Percentiles rank a stretch among this genome's conserved stretches.
These are phyloP conservation scores for Poeciliopsis prolifica DNA, from an alignment of 2,113 vertebrate genomes.

Conservation along the genomic window DNA sequence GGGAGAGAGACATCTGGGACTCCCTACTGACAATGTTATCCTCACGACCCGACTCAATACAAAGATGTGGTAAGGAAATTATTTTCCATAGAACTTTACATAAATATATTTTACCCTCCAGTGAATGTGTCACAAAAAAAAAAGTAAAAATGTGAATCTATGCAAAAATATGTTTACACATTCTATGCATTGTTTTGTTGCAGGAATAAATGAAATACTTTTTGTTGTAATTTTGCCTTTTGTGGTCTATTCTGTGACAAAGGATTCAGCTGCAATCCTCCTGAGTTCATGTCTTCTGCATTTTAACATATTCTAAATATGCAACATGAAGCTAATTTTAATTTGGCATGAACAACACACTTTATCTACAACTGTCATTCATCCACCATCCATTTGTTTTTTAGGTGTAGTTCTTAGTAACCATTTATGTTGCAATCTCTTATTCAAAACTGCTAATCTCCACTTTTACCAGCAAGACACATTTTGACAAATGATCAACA, in stretches of 20 bases:
- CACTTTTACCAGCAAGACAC: background rate
- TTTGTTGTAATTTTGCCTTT: background rate
- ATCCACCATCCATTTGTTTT: constrained; percentile 5
- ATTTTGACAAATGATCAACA: background rate
- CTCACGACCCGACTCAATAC: background rate
- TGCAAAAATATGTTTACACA: background rate
- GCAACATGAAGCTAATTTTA: background rate
- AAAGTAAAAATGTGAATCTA: background rate
- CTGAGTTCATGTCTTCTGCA: background rate
- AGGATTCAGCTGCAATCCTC: constrained; percentile 1
- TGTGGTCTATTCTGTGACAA: constrained; percentile 18
- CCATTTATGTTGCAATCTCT: background rate
- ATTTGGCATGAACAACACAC: constrained; percentile 13
- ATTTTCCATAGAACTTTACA: background rate
- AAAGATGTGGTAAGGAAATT: background rate
- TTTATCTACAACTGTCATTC: background rate
- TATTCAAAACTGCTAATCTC: background rate
- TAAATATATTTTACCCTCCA: background rate
- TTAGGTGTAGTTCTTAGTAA: background rate
- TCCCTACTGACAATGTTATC: no score
- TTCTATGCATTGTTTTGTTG: constrained; percentile 38
- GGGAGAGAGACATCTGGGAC: no score
- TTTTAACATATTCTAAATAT: background rate
- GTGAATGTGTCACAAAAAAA: background rate
- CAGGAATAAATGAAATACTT: background rate